These are phyloP conservation scores for Tryphoninae sp. DNA, from an alignment of 2,888 invertebrate species.

Conservation along the genomic window DNA sequence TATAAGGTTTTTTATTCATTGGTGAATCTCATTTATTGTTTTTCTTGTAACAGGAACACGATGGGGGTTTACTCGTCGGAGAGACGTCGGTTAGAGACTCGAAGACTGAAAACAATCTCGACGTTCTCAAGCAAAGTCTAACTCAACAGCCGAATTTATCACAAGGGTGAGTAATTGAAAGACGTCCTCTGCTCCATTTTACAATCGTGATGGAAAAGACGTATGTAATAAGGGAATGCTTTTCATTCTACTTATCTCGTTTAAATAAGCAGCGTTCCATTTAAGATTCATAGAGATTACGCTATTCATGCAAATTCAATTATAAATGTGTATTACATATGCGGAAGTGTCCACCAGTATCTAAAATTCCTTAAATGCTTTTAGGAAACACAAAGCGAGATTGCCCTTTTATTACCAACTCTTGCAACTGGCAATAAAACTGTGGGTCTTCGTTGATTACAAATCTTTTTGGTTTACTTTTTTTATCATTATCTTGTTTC, in stretches of 20 bases:
- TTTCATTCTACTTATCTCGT: no score
- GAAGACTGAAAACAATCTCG: slow-evolving; percentile 65
- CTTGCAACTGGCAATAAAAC: background rate
- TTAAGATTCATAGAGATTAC: no score
- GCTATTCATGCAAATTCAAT: no score
- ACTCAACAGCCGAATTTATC: slow-evolving; percentile 78
- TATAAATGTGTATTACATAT: no score
- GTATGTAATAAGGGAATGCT: no score
- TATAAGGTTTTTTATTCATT: background rate
- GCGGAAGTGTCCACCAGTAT: no score
- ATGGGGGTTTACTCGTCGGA: slow-evolving; percentile 52
- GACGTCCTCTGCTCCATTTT: background rate
- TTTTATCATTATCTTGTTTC: slow-evolving; percentile 14
- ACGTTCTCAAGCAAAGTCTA: slow-evolving; percentile 75
- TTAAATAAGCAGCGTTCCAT: no score
- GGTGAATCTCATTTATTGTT: slow-evolving; percentile 12
- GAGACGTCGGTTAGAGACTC: slow-evolving; percentile 52
- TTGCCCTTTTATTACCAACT: no score
- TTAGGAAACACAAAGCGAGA: no score
- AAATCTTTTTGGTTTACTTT: background rate
- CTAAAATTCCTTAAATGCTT: no score
- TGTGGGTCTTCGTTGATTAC: background rate
- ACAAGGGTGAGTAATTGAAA: slow-evolving; percentile 76
- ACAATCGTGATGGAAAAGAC: no score
- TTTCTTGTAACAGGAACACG: slow-evolving; percentile 57